Conservation (phyloP, 2,888 invertebrate species). For the Torymus auratus region DNA sequence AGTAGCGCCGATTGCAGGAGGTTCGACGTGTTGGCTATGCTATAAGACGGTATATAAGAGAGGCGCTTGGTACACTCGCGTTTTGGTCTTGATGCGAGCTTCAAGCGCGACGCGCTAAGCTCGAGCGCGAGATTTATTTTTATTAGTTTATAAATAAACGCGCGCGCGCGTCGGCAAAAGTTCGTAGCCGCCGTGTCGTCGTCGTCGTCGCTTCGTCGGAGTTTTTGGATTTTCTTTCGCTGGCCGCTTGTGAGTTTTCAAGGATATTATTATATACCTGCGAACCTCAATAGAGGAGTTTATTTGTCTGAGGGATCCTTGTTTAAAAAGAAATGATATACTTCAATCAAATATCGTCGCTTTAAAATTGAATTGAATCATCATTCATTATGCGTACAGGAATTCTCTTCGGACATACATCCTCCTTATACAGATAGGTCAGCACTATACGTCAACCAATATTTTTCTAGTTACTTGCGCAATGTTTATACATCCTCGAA, state of each 20-base stretch:
- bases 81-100: neutral
- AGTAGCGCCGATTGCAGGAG: no score
- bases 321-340: no score
- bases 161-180: neutral
- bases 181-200: neutral
- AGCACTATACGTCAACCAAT: neutral
- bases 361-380: no score
- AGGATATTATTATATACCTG: no score
- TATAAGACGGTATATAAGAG: no score
- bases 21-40: no score
- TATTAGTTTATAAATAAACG: constrained; percentile 53
- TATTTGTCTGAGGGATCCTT: no score
- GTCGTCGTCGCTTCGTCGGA: constrained; percentile 3
- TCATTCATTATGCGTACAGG: no score
- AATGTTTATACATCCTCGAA: neutral
- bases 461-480: neutral
- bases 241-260: no score
- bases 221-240: neutral
- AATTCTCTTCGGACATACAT: neutral
- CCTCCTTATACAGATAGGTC: constrained; percentile 1
- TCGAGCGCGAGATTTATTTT: constrained; percentile 43
- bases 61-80: neutral
- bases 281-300: no score
- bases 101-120: neutral
- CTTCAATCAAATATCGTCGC: no score